phyloP scores from a whole-genome alignment of 2,113 vertebrate species.

The Grus americana region DNA sequence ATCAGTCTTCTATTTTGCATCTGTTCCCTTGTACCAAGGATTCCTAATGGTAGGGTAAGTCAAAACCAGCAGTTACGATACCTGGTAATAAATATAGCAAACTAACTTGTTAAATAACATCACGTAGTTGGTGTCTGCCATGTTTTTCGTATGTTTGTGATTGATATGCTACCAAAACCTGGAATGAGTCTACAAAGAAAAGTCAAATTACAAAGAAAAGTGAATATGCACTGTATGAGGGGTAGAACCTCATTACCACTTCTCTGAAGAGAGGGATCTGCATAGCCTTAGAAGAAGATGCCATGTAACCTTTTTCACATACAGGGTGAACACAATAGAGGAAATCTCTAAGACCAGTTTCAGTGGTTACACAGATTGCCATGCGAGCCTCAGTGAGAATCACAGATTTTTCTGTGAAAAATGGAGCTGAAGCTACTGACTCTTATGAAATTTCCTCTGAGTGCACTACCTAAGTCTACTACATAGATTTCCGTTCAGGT shows the following conservation, averaged over 20 bases:
- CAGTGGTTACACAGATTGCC: not conserved
- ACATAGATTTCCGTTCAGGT: not conserved
- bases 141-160: not conserved
- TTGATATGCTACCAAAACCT: not conserved
- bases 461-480: not conserved
- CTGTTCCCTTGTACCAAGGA: constrained; percentile 96
- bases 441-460: not conserved
- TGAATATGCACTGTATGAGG: not conserved
- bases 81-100: not conserved
- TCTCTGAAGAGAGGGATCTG: not conserved
- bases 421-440: not conserved
- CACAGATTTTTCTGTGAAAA: not conserved
- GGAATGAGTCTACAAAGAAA: not conserved
- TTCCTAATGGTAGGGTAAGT: constrained; percentile 99
- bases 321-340: accelerated
- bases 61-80: not conserved
- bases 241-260: not conserved
- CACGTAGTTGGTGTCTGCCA: not conserved
- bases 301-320: not conserved
- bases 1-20: constrained; percentile 97
- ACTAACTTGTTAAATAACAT: not conserved
- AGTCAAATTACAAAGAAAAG: not conserved
- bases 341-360: not conserved
- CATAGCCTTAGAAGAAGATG: not conserved
- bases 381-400: not conserved